A percentile compares a stretch with the other conserved stretches of the same genome.
phyloP scores from a whole-genome alignment of 2,113 vertebrate genomes.

The Carassius auratus region DNA sequence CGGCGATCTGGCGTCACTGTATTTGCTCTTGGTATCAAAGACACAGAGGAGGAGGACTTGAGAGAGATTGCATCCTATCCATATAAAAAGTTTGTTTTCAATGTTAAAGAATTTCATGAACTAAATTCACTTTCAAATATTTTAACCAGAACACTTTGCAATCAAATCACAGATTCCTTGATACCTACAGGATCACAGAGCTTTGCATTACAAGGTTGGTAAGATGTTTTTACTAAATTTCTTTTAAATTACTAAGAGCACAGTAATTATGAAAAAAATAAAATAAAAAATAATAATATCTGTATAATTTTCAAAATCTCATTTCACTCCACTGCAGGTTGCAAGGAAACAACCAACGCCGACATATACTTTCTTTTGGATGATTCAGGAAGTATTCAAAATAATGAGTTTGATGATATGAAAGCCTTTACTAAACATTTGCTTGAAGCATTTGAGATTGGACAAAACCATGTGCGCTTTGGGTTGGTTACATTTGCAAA shows the following conservation, averaged over 20 bases:
- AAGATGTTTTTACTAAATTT: not conserved
- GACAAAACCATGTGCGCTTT: conserved; percentile 74
- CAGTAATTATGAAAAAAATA: no score
- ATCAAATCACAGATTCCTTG: conserved; percentile 61
- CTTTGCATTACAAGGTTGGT: conserved; percentile 33
- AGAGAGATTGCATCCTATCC: conserved; percentile 78
- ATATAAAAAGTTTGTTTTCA: conserved; percentile 68
- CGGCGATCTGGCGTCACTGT: conserved; percentile 71
- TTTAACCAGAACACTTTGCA: conserved; percentile 76
- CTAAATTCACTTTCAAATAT: conserved; percentile 68
- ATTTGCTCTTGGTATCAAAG: conserved; percentile 76
- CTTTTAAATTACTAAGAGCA: not conserved
- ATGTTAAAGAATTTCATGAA: conserved; percentile 72
- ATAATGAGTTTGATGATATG: conserved; percentile 78
- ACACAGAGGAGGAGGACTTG: conserved; percentile 64
- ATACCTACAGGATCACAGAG: not conserved
- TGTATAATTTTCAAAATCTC: not conserved
- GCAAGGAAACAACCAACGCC: conserved; percentile 78
- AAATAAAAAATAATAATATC: not conserved
- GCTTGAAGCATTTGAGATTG: conserved; percentile 73
- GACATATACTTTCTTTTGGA: conserved; percentile 89
- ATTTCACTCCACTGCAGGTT: conserved; percentile 67
- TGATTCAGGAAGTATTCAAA: conserved; percentile 80
- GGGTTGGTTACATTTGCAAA: conserved; percentile 80
- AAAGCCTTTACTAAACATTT: conserved; percentile 81